Conservation (phyloP, 1,140 invertebrate species). For the Drosophila neocordata region DNA sequence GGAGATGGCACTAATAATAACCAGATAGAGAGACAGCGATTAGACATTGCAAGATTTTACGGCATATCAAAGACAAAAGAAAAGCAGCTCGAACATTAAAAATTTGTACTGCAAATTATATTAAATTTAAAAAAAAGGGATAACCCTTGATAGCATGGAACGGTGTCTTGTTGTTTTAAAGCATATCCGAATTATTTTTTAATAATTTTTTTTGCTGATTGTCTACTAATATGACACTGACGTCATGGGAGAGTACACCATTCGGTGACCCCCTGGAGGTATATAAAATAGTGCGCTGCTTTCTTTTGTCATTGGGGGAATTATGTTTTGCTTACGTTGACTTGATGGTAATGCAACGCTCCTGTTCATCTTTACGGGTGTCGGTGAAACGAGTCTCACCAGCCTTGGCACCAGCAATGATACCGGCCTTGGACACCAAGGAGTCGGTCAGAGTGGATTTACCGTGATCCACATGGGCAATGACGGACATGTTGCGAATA, state of each 20-base stretch:
- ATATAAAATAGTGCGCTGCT: not conserved
- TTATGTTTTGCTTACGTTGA: conserved; percentile 93
- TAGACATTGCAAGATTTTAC: not conserved
- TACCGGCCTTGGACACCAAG: conserved; percentile 99
- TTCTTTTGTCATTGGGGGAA: not conserved
- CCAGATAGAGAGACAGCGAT: conserved; percentile 22
- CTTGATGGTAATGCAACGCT: conserved; percentile 99
- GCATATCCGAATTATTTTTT: too few relatives aligned
- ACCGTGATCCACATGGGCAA: conserved; percentile 99
- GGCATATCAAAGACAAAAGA: not conserved
- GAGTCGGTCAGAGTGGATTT: conserved; percentile 99
- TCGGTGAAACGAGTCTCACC: conserved; percentile 99
- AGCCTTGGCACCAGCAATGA: conserved; percentile 98
- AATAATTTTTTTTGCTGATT: too few relatives aligned
- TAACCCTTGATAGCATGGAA: too few relatives aligned
- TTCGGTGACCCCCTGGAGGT: not conserved
- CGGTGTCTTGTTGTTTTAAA: too few relatives aligned
- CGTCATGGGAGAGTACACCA: not conserved
- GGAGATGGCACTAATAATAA: conserved; percentile 92
- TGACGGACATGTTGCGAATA: conserved; percentile 99
- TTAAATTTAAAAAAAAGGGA: too few relatives aligned
- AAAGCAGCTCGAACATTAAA: not conserved
- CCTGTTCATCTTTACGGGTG: conserved; percentile 99
- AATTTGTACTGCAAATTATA: too few relatives aligned
- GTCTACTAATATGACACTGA: not conserved